Percentiles rank a stretch among this genome's conserved stretches.
Evolutionary conservation across 1,140 invertebrate genomes (phyloP).

Genomic region (Sycophaga agraensis): DNA sequence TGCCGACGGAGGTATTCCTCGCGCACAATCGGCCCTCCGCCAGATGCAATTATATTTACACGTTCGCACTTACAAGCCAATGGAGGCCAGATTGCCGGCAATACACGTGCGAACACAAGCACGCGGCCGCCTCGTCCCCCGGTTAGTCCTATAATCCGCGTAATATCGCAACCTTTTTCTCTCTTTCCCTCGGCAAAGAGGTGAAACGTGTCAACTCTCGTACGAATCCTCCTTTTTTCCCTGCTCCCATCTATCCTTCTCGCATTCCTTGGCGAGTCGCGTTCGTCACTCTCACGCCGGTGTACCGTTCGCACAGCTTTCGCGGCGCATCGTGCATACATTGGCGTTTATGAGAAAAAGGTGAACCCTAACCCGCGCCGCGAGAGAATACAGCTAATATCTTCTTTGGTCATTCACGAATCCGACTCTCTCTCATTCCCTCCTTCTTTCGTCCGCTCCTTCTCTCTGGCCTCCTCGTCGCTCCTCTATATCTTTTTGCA

Average conservation of each 20-base stretch:
- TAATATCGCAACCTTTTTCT: neutral
- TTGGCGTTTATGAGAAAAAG: conserved; percentile 17
- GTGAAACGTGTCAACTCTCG: neutral
- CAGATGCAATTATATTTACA: no score
- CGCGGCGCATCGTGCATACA: no score
- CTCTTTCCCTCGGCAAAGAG: neutral
- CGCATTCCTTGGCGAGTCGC: neutral
- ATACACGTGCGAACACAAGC: no score
- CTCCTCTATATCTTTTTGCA: no score
- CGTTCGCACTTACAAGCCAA: no score
- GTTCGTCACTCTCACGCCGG: neutral
- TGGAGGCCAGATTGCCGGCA: no score
- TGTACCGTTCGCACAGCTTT: neutral
- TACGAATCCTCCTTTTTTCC: neutral
- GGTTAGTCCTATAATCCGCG: conserved; percentile 4
- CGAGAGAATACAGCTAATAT: neutral
- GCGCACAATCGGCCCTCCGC: no score
- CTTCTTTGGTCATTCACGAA: conserved; percentile 2
- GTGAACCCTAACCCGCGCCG: neutral
- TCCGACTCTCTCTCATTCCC: neutral
- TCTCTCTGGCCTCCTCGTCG: no score
- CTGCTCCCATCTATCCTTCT: neutral
- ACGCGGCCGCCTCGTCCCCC: no score
- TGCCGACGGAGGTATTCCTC: no score
- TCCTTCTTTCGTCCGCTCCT: no score